These are phyloP conservation scores for Ectemnius cavifrons DNA, from an alignment of 2,888 invertebrate species.

Conservation along the genomic window DNA sequence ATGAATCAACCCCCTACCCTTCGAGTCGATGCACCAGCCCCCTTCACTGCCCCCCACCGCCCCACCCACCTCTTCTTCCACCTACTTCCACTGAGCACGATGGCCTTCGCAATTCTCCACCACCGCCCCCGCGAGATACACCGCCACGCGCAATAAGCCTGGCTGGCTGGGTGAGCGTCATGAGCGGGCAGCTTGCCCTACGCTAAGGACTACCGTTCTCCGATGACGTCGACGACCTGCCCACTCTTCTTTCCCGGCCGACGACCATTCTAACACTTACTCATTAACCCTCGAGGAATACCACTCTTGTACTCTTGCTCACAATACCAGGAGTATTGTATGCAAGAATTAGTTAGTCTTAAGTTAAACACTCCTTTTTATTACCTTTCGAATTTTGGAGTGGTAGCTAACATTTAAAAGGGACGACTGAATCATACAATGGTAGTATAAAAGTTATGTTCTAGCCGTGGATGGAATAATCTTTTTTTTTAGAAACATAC, in stretches of 20 bases:
- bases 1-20: conserved; percentile 70
- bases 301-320: too few relatives aligned
- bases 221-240: too few relatives aligned
- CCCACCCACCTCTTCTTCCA: background rate
- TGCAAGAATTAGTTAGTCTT: too few relatives aligned
- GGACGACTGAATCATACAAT: background rate
- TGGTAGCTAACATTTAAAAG: background rate
- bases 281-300: too few relatives aligned
- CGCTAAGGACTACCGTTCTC: too few relatives aligned
- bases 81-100: conserved; percentile 10
- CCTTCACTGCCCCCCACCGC: conserved; percentile 17
- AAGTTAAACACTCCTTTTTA: too few relatives aligned
- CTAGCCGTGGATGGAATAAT: conserved; percentile 19
- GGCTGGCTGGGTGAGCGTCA: background rate
- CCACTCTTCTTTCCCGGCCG: too few relatives aligned
- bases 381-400: too few relatives aligned
- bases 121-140: conserved; percentile 24
- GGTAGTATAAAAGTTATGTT: conserved; percentile 28
- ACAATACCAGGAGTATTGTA: too few relatives aligned
- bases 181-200: too few relatives aligned
- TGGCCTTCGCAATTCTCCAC: conserved; percentile 32
- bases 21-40: conserved; percentile 53
- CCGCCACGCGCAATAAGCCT: conserved; percentile 5
- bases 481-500: conserved; percentile 28
- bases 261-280: too few relatives aligned